These are phyloP conservation scores for Ommatoiulus sabulosus DNA, from an alignment of 2,888 invertebrate species.

Conservation along the genomic window DNA sequence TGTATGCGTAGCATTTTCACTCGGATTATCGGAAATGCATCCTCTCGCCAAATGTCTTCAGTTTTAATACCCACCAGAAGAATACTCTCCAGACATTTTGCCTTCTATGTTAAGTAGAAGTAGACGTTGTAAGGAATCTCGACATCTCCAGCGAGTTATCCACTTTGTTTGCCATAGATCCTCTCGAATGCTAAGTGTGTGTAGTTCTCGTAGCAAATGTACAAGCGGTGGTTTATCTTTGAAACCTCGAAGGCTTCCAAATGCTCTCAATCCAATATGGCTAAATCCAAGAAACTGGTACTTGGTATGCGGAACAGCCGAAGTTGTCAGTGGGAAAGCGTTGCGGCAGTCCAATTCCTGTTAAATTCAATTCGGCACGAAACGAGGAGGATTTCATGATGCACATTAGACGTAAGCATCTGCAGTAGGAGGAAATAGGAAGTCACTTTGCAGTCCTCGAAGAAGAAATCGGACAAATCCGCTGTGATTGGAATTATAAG, in stretches of 20 bases:
- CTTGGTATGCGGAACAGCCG: slow-evolving; percentile 22
- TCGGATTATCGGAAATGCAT: too few relatives aligned
- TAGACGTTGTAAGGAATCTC: not conserved
- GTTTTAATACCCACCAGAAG: too few relatives aligned
- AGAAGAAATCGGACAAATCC: not conserved
- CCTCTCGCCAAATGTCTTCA: too few relatives aligned
- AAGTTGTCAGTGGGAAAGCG: not conserved
- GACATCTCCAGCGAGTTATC: not conserved
- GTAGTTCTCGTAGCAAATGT: slow-evolving; percentile 14
- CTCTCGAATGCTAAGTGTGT: slow-evolving; percentile 8
- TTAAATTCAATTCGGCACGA: slow-evolving; percentile 31
- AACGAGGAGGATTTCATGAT: slow-evolving; percentile 26
- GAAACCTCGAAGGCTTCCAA: slow-evolving; percentile 10
- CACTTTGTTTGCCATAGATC: slow-evolving; percentile 12
- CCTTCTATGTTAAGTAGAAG: not conserved
- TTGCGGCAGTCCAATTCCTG: slow-evolving; percentile 9
- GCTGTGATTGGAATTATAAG: not conserved
- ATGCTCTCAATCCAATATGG: slow-evolving; percentile 45
- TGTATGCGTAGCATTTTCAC: too few relatives aligned
- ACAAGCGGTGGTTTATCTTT: slow-evolving; percentile 10
- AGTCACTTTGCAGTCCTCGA: not conserved
- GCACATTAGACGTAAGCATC: slow-evolving; percentile 28
- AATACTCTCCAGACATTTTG: too few relatives aligned
- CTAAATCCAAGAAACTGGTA: slow-evolving; percentile 34
- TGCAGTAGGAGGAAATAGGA: not conserved